Evolutionary conservation across 2,113 vertebrate genomes (phyloP).

Genomic region (Nerophis ophidion): DNA sequence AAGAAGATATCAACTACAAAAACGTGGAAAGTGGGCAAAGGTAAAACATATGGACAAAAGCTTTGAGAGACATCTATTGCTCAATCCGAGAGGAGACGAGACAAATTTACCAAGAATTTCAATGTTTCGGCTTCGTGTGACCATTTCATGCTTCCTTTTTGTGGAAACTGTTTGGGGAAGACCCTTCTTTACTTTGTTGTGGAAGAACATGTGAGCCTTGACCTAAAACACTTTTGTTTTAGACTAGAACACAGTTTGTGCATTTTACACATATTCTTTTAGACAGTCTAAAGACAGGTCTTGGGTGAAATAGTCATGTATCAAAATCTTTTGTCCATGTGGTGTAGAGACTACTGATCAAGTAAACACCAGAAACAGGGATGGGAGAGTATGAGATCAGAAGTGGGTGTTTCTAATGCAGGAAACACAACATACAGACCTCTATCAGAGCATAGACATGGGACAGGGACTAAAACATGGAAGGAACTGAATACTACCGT

Average conservation of each 20-base stretch:
- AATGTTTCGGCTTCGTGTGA: not conserved
- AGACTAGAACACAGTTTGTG: too few species aligned
- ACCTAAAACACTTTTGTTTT: too few species aligned
- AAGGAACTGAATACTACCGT: constrained; percentile 66
- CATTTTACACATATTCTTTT: too few species aligned
- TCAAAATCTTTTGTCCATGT: too few species aligned
- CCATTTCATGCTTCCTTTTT: not conserved
- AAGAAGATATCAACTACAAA: constrained; percentile 26
- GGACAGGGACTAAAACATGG: constrained; percentile 56
- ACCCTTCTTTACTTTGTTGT: too few species aligned
- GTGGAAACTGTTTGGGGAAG: too few species aligned
- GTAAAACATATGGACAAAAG: constrained; percentile 24
- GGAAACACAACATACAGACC: constrained; percentile 25
- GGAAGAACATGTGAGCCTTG: too few species aligned
- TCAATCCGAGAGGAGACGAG: not conserved
- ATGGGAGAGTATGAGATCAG: constrained; percentile 21
- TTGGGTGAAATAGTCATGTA: too few species aligned
- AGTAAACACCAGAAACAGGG: constrained; percentile 13
- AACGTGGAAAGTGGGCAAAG: constrained; percentile 1
- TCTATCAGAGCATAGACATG: constrained; percentile 46
- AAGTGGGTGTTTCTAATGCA: constrained; percentile 35
- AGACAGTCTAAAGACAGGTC: too few species aligned
- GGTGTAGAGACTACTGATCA: constrained; percentile 13
- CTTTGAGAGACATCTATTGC: not conserved
- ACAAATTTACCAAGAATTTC: not conserved